A percentile compares a stretch with the other conserved stretches of the same genome.
phyloP scores from a whole-genome alignment of 2,113 vertebrate species.

The Irena cyanogastra region DNA sequence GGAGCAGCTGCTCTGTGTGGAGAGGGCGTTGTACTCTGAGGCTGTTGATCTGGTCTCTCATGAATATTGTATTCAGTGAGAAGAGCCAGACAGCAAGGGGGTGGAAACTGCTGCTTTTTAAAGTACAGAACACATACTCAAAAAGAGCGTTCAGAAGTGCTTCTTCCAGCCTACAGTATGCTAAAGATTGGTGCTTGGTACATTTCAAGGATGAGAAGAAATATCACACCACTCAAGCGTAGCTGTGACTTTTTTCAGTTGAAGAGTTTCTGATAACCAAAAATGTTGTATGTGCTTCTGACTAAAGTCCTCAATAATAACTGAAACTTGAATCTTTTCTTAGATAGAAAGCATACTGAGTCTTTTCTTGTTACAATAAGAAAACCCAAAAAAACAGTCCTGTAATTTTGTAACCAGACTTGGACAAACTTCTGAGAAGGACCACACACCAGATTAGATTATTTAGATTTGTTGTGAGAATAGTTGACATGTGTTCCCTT shows the following conservation, averaged over 20 bases:
- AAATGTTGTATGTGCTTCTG: neutral
- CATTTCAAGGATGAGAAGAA: neutral
- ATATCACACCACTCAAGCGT: neutral
- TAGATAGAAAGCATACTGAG: neutral
- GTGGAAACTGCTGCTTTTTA: neutral
- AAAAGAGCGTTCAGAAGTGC: neutral
- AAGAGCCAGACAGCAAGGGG: neutral
- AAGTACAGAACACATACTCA: neutral
- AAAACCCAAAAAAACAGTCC: neutral
- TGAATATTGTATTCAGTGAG: neutral
- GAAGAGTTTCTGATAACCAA: neutral
- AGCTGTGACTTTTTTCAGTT: neutral
- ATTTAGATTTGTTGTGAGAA: conserved; percentile 47
- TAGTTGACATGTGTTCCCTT: conserved; percentile 31
- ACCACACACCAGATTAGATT: conserved; percentile 54
- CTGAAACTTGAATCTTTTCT: neutral
- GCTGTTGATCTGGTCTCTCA: neutral
- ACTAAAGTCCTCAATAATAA: neutral
- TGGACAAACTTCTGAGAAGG: conserved; percentile 53
- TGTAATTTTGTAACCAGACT: conserved; percentile 45
- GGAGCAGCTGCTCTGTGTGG: neutral
- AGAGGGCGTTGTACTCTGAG: neutral
- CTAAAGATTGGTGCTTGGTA: neutral
- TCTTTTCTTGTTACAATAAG: neutral
- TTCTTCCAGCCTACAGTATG: neutral